phyloP scores from a whole-genome alignment of 2,888 invertebrate genomes.

The Miltochrista miniata region DNA sequence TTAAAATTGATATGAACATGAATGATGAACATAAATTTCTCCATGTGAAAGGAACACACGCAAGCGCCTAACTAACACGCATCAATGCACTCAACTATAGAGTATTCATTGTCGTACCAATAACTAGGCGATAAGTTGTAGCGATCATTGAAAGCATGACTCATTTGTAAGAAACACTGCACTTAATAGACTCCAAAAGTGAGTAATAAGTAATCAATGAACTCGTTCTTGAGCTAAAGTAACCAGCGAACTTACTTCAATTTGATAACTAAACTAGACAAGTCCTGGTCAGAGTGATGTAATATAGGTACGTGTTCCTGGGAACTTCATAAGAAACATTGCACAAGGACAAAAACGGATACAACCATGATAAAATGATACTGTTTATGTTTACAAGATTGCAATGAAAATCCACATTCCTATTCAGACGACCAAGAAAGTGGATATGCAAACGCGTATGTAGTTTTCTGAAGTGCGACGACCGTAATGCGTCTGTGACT shows the following conservation, averaged over 20 bases:
- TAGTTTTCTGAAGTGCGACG: slow-evolving; percentile 62
- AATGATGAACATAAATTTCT: background rate
- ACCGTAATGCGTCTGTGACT: slow-evolving; percentile 56
- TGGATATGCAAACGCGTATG: slow-evolving; percentile 43
- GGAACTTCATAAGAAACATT: background rate
- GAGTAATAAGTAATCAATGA: slow-evolving; percentile 1
- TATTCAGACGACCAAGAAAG: slow-evolving; percentile 28
- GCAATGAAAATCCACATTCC: slow-evolving; percentile 11
- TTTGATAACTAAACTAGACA: background rate
- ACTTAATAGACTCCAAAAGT: slow-evolving; percentile 27
- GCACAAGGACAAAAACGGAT: background rate
- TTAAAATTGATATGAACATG: background rate
- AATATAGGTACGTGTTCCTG: background rate
- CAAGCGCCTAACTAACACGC: slow-evolving; percentile 25
- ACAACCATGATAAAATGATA: slow-evolving; percentile 3
- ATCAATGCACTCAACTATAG: slow-evolving; percentile 32
- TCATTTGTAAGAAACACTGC: slow-evolving; percentile 52
- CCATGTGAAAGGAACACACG: background rate
- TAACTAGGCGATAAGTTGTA: slow-evolving; percentile 55
- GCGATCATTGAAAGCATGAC: slow-evolving; percentile 72
- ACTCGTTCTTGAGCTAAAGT: slow-evolving; percentile 3
- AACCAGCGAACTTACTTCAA: background rate
- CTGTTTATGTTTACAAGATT: slow-evolving; percentile 10
- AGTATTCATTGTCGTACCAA: slow-evolving; percentile 43
- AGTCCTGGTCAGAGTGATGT: too few relatives aligned